Conservation (phyloP, 2,113 vertebrate genomes). For the Nothobranchius furzeri region DNA sequence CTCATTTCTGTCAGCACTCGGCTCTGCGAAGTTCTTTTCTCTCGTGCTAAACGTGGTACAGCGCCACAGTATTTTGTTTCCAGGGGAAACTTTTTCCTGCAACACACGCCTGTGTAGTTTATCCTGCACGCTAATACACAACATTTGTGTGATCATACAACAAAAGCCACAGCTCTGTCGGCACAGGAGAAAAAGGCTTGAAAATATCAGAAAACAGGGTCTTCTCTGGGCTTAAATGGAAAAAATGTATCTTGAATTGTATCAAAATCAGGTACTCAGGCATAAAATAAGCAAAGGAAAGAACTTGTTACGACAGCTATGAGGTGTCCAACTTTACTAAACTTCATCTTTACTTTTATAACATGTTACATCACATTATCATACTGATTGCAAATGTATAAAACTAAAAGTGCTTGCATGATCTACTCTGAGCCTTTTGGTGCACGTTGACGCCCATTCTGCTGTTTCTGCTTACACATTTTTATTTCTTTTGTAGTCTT, state of each 20-base stretch:
- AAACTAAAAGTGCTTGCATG: constrained; percentile 9
- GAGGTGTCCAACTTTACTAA: too few species aligned
- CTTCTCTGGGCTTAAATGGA: not conserved
- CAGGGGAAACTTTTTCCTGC: constrained; percentile 18
- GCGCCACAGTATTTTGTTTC: constrained; percentile 40
- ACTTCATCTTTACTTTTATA: too few species aligned
- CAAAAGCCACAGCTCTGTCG: constrained; percentile 10
- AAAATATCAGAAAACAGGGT: not conserved
- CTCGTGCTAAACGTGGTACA: constrained; percentile 41
- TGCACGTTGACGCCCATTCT: not conserved
- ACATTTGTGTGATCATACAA: constrained; percentile 37
- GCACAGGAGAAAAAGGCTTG: not conserved
- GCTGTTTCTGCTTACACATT: constrained; percentile 1
- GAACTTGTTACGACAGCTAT: too few species aligned
- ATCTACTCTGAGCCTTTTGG: constrained; percentile 4
- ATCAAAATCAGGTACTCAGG: not conserved
- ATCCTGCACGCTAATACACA: constrained; percentile 35
- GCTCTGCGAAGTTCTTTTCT: constrained; percentile 7
- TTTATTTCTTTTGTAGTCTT: constrained; percentile 13
- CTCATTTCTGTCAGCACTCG: constrained; percentile 41
- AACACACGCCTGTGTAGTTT: constrained; percentile 11
- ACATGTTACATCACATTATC: not conserved
- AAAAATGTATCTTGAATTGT: not conserved
- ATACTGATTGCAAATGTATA: not conserved
- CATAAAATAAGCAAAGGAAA: not conserved